Percentiles rank a stretch among this genome's conserved stretches.
These are phyloP conservation scores for Cricetomys ansorgei DNA, from an alignment of 2,113 vertebrate species.

Conservation along the genomic window DNA sequence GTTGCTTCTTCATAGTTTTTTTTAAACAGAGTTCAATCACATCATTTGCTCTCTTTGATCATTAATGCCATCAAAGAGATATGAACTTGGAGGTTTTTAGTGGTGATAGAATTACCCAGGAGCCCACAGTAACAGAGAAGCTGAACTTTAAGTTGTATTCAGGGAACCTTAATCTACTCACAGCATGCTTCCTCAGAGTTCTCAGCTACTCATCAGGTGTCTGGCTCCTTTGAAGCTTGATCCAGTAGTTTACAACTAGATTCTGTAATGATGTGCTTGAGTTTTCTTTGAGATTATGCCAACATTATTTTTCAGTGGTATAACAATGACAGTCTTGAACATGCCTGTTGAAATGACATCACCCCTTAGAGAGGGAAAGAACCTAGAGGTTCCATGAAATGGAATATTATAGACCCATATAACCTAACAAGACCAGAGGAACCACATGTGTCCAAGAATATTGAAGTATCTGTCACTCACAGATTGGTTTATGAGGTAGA, in stretches of 20 bases:
- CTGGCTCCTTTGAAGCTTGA: not conserved
- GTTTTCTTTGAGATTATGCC: not conserved
- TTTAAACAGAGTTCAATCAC: not conserved
- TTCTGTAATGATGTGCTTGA: not conserved
- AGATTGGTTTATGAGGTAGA: constrained; percentile 22
- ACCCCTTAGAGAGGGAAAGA: not conserved
- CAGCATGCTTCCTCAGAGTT: not conserved
- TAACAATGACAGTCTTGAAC: constrained; percentile 15
- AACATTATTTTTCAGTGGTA: constrained; percentile 17
- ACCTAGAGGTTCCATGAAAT: not conserved
- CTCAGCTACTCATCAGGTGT: not conserved
- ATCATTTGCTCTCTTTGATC: not conserved
- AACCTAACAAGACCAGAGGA: constrained; percentile 10
- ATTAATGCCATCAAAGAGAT: not conserved
- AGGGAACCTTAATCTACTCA: not conserved
- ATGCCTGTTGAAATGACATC: constrained; percentile 10
- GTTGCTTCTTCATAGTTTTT: not conserved
- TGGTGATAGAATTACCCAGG: not conserved
- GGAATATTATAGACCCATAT: not conserved
- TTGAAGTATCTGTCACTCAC: constrained; percentile 73
- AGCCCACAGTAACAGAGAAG: not conserved
- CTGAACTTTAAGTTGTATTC: not conserved
- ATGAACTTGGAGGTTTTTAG: not conserved
- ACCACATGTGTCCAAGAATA: constrained; percentile 57
- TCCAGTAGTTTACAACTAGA: not conserved